These are phyloP conservation scores for Bothrops jararaca DNA, from an alignment of 2,113 vertebrate genomes.

Conservation along the genomic window DNA sequence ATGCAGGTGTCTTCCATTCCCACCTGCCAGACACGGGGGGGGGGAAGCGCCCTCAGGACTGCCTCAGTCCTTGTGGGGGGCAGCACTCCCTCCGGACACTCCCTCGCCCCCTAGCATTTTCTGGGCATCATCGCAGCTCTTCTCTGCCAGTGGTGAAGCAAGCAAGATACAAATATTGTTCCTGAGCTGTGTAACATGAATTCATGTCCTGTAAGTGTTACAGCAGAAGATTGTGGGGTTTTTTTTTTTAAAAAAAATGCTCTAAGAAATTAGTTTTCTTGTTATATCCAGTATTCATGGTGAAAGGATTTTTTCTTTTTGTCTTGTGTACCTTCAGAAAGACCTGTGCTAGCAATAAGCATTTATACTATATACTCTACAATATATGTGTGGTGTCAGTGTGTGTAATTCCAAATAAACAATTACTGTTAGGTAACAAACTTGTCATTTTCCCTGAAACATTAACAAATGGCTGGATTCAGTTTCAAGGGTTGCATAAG, in stretches of 20 bases:
- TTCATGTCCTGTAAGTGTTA: slow-evolving; percentile 50
- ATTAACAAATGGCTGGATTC: slow-evolving; percentile 49
- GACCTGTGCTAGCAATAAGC: slow-evolving; percentile 70
- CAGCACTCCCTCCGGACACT: neutral
- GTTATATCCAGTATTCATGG: slow-evolving; percentile 63
- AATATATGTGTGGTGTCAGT: slow-evolving; percentile 58
- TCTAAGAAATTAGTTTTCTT: slow-evolving; percentile 63
- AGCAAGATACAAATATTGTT: slow-evolving; percentile 31
- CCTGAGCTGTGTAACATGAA: slow-evolving; percentile 53
- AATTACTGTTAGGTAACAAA: slow-evolving; percentile 32
- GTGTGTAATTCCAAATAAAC: slow-evolving; percentile 42
- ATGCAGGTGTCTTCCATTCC: neutral
- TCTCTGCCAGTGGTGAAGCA: slow-evolving; percentile 31
- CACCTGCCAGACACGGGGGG: neutral
- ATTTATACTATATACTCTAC: slow-evolving; percentile 73
- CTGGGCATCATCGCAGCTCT: slow-evolving; percentile 13
- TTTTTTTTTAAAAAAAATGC: slow-evolving; percentile 6
- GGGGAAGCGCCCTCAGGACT: neutral
- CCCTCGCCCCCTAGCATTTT: neutral
- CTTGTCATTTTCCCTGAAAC: slow-evolving; percentile 41
- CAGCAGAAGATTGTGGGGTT: slow-evolving; percentile 26
- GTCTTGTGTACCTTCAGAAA: slow-evolving; percentile 64
- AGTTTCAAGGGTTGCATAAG: slow-evolving; percentile 45
- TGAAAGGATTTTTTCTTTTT: slow-evolving; percentile 66
- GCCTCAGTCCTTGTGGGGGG: neutral